Evolutionary conservation across 2,113 vertebrate species (phyloP).

Genomic region (Odontophorus gujanensis): DNA sequence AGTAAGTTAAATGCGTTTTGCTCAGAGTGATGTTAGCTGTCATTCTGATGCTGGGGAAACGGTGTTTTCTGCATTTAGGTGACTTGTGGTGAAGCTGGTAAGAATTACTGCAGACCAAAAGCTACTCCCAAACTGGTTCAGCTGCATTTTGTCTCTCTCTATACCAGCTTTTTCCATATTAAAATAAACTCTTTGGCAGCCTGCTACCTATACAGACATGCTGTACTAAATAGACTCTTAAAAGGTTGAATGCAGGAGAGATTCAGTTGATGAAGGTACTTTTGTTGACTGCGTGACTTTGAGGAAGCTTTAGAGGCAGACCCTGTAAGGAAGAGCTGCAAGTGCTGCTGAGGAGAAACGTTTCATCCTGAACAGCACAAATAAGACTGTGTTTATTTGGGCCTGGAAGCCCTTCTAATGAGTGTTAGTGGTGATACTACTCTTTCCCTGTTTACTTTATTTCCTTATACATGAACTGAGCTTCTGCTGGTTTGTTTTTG

Average conservation of each 20-base stretch:
- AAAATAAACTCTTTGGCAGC: not conserved
- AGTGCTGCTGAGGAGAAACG: not conserved
- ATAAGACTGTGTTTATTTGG: not conserved
- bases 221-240: not conserved
- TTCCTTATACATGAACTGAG: not conserved
- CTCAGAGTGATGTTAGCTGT: not conserved
- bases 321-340: not conserved
- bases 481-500: not conserved
- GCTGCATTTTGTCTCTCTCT: constrained; percentile 3
- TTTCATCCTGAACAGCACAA: not conserved
- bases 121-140: not conserved
- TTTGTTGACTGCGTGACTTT: not conserved
- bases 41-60: not conserved
- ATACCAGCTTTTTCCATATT: not conserved
- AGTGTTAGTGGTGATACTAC: not conserved
- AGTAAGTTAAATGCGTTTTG: not conserved
- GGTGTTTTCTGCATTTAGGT: not conserved
- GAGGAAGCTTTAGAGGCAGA: not conserved
- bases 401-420: not conserved
- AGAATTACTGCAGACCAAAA: not conserved
- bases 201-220: not conserved
- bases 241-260: not conserved
- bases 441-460: not conserved
- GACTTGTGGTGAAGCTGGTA: not conserved
- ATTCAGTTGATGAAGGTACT: not conserved